Evolutionary conservation across 2,797 vertebrate genomes (phyloP).

Genomic region (Onychomys leucogaster): DNA sequence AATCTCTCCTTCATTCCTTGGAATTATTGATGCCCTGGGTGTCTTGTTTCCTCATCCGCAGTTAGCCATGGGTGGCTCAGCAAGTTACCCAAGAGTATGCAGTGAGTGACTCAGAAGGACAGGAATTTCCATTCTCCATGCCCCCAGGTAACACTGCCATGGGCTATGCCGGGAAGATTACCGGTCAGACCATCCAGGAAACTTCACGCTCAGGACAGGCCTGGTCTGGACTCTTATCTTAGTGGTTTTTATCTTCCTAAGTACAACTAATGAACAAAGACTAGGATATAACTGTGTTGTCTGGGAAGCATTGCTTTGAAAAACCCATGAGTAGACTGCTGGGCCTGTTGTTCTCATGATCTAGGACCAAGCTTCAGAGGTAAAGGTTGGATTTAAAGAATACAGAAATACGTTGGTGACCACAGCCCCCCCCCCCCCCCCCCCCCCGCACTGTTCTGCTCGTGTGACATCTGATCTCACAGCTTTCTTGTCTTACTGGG

Average conservation of each 20-base stretch:
- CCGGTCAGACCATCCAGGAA: slow-evolving; percentile 2
- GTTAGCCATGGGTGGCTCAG: not conserved
- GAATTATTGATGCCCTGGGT: not conserved
- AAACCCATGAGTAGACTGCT: slow-evolving; percentile 37
- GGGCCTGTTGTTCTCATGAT: not conserved
- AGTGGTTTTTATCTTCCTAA: not conserved
- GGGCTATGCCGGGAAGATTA: slow-evolving; percentile 14
- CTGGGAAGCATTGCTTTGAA: slow-evolving; percentile 56
- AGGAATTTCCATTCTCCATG: slow-evolving; percentile 52
- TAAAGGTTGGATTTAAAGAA: slow-evolving; percentile 16
- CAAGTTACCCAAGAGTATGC: slow-evolving; percentile 14
- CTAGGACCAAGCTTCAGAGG: not conserved
- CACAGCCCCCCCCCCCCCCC: too few relatives aligned
- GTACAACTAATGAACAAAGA: slow-evolving; percentile 25
- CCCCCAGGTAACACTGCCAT: slow-evolving; percentile 9
- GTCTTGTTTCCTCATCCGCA: slow-evolving; percentile 19
- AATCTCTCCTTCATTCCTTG: slow-evolving; percentile 10
- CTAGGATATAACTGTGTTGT: slow-evolving; percentile 1
- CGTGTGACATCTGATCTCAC: not conserved
- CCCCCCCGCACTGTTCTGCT: not conserved
- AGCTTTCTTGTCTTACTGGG: not conserved
- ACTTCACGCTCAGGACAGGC: not conserved
- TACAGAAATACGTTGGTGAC: not conserved
- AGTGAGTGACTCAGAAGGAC: slow-evolving; percentile 47
- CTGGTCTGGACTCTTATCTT: slow-evolving; percentile 15